phyloP scores from a whole-genome alignment of 2,797 vertebrate genomes.

The Alca torda region DNA sequence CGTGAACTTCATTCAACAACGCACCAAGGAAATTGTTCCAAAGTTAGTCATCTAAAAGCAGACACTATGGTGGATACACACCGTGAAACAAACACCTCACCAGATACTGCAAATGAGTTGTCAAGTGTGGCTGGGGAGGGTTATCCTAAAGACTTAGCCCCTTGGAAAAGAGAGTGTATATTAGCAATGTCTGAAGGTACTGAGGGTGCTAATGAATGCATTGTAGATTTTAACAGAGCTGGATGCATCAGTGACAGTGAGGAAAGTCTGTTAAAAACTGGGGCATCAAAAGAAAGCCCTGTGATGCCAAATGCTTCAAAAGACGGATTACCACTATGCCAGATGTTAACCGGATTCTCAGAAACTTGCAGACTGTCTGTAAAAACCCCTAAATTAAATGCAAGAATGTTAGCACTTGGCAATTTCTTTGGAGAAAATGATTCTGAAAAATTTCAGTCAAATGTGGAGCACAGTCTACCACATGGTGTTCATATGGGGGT shows the following conservation, averaged over 20 bases:
- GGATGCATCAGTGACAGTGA: neutral
- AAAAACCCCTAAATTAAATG: constrained; percentile 12
- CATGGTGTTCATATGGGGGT: neutral
- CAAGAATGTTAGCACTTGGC: neutral
- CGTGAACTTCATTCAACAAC: neutral
- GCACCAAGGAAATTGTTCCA: neutral
- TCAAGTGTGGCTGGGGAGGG: neutral
- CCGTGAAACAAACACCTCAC: neutral
- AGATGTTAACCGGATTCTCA: constrained; percentile 12
- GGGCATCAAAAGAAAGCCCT: neutral
- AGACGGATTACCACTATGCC: neutral
- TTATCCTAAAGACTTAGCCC: neutral
- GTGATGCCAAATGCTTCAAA: neutral
- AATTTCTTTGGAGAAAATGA: constrained; percentile 30
- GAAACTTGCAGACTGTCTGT: constrained; percentile 24
- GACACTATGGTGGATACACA: neutral
- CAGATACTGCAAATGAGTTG: neutral
- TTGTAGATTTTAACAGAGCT: neutral
- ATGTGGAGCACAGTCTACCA: neutral
- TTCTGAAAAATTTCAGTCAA: neutral
- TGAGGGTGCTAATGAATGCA: neutral
- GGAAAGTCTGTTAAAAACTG: neutral
- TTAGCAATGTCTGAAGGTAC: neutral
- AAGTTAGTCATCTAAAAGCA: neutral
- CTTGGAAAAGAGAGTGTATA: neutral